Evolutionary conservation across 2,888 invertebrate species (phyloP).

Genomic region (Lordiphosa andalusiaca): DNA sequence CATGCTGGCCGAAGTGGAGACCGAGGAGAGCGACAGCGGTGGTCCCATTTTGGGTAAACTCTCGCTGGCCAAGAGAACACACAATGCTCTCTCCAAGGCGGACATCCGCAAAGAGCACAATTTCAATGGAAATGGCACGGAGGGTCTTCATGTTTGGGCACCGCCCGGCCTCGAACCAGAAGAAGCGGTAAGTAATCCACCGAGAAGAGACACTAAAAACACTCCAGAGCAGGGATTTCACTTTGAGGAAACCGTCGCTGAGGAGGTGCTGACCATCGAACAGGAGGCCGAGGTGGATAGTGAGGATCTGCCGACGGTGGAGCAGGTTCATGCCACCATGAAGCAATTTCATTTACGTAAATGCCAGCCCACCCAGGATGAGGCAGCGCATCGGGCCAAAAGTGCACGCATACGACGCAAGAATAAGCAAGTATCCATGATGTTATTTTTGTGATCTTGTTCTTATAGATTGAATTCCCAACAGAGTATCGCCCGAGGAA

Average conservation of each 20-base stretch:
- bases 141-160: slow-evolving; percentile 66
- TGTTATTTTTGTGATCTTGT: not conserved
- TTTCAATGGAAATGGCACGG: slow-evolving; percentile 31
- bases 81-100: slow-evolving; percentile 82
- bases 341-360: slow-evolving; percentile 79
- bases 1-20: slow-evolving; percentile 79
- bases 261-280: slow-evolving; percentile 73
- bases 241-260: slow-evolving; percentile 70
- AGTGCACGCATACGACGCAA: slow-evolving; percentile 75
- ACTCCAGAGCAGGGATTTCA: slow-evolving; percentile 54
- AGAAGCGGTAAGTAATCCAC: slow-evolving; percentile 47
- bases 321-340: slow-evolving; percentile 80
- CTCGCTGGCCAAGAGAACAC: slow-evolving; percentile 85
- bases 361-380: slow-evolving; percentile 75
- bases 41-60: slow-evolving; percentile 85
- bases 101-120: slow-evolving; percentile 60
- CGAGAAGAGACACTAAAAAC: too few species aligned
- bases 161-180: slow-evolving; percentile 51
- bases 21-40: slow-evolving; percentile 81
- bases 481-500: slow-evolving; percentile 76
- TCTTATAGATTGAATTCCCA: not conserved
- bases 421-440: slow-evolving; percentile 63
- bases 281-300: slow-evolving; percentile 75
- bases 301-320: slow-evolving; percentile 77
- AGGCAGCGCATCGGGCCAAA: slow-evolving; percentile 73